Evolutionary conservation across 2,888 invertebrate genomes (phyloP).

Genomic region (Ceraclea dissimilis): DNA sequence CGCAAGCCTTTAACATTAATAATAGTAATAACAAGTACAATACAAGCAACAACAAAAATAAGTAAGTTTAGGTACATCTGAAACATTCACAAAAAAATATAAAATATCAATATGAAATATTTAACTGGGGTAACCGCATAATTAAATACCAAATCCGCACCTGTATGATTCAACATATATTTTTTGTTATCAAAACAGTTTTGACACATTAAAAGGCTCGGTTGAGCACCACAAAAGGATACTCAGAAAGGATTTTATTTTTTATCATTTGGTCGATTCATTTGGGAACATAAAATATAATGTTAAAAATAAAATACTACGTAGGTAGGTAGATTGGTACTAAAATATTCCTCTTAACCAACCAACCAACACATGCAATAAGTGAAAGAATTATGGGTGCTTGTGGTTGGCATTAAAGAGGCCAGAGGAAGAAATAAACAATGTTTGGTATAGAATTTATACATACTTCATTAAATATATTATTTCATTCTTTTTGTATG

Average conservation of each 20-base stretch:
- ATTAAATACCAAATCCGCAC: background rate
- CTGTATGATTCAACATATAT: background rate
- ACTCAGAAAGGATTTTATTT: constrained; percentile 10
- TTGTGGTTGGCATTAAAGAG: background rate
- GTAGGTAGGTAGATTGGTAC: background rate
- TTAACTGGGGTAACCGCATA: too few relatives aligned
- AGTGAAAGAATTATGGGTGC: constrained; percentile 6
- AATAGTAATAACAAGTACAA: too few relatives aligned
- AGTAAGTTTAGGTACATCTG: too few relatives aligned
- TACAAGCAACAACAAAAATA: too few relatives aligned
- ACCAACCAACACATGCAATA: constrained; percentile 1
- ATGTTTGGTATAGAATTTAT: too few relatives aligned
- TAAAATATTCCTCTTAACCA: background rate
- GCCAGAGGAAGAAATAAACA: too few relatives aligned
- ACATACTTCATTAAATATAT: too few relatives aligned
- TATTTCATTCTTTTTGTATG: too few relatives aligned
- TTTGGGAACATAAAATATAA: constrained; percentile 20
- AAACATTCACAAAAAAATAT: too few relatives aligned
- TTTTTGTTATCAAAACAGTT: constrained; percentile 23
- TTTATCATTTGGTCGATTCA: constrained; percentile 19
- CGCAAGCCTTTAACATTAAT: too few relatives aligned
- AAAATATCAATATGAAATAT: too few relatives aligned
- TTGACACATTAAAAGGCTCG: constrained; percentile 23
- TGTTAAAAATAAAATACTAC: constrained; percentile 4
- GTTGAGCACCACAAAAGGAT: constrained; percentile 19